Conservation (phyloP, 2,888 invertebrate genomes). For the Drosophila gaucha region DNA sequence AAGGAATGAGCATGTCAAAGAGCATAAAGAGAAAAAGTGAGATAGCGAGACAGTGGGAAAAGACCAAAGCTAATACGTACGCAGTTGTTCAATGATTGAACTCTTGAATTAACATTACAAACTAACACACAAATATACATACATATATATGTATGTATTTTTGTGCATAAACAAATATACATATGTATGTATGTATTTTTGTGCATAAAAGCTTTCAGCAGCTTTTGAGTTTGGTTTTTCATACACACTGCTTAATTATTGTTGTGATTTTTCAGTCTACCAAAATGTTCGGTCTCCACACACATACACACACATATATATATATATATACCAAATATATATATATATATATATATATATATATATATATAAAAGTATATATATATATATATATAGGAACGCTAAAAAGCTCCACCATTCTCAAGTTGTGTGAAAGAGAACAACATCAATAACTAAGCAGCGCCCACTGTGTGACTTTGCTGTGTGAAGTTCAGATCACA, state of each 20-base stretch:
- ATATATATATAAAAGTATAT: no score
- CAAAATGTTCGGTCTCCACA: slow-evolving; percentile 21
- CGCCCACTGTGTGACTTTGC: background rate
- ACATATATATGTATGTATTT: background rate
- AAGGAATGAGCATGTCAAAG: slow-evolving; percentile 6
- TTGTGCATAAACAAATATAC: background rate
- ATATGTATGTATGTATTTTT: no score
- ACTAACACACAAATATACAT: background rate
- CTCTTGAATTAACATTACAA: background rate
- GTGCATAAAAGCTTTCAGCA: background rate
- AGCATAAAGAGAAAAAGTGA: background rate
- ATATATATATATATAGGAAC: no score
- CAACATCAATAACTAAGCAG: slow-evolving; percentile 11
- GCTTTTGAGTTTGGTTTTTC: background rate
- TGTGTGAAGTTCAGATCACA: slow-evolving; percentile 21
- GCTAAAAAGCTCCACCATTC: slow-evolving; percentile 4
- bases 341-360: no score
- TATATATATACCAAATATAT: no score
- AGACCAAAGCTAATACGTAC: slow-evolving; percentile 1
- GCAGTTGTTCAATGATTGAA: background rate
- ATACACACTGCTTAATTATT: slow-evolving; percentile 18
- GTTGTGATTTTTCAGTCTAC: slow-evolving; percentile 15
- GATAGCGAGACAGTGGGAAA: background rate
- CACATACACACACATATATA: slow-evolving; percentile 3
- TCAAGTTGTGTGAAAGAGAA: slow-evolving; percentile 30